These are phyloP conservation scores for Pseudobourletiella spinata DNA, from an alignment of 1,140 invertebrate genomes.

Conservation along the genomic window DNA sequence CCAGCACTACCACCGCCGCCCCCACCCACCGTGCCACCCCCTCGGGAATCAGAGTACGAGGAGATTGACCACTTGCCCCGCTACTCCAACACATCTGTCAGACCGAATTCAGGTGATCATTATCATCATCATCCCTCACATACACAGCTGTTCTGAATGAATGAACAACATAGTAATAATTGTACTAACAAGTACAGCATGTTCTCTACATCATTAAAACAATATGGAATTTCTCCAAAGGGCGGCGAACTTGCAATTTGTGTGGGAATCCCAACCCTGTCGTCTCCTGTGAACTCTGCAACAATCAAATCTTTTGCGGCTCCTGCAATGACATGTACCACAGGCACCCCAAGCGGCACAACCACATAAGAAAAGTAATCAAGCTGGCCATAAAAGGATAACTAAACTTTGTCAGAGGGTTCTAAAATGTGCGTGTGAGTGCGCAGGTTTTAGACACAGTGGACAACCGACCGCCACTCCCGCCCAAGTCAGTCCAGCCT, in stretches of 20 bases:
- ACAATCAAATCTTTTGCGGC: conserved; percentile 38
- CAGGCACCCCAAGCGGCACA: conserved; percentile 73
- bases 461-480: conserved; percentile 58
- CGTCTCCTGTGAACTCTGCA: conserved; percentile 40
- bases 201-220: too few species aligned
- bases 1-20: conserved; percentile 12
- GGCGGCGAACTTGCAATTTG: conserved; percentile 23
- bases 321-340: conserved; percentile 91
- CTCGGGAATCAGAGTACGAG: conserved; percentile 33
- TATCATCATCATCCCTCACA: too few species aligned
- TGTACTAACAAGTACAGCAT: too few species aligned
- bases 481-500: conserved; percentile 51
- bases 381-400: too few species aligned
- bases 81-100: conserved; percentile 19
- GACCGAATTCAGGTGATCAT: too few species aligned
- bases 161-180: too few species aligned
- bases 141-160: too few species aligned
- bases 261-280: conserved; percentile 31
- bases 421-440: too few species aligned
- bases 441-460: conserved; percentile 34
- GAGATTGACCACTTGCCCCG: conserved; percentile 34
- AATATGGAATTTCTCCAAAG: too few species aligned
- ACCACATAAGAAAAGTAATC: conserved; percentile 65
- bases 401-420: too few species aligned
- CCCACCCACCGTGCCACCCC: conserved; percentile 17